Evolutionary conservation across 2,888 invertebrate species (phyloP), one percentile per base, ranked within the genome.

Genomic region (Lycia hirtaria): DNA sequence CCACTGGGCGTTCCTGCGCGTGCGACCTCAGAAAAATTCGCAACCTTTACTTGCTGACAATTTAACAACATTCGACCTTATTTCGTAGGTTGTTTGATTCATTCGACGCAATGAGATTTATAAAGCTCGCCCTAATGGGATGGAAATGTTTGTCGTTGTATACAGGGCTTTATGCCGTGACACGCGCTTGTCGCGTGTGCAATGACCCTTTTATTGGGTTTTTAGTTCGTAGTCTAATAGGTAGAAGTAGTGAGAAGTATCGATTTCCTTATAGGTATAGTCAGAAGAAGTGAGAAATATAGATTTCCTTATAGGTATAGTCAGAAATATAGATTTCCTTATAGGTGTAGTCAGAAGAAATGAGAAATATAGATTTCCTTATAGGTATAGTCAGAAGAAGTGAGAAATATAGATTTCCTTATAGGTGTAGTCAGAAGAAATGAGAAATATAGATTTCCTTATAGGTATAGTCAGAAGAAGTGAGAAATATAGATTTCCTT

Each of bases 121-220:
- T 15, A 15, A 10, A 10, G 9, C 33, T 22, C 12, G 47, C 24
- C 24, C 35, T 47, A 47, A 35, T 47, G 47, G 35, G 17, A 15
- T 35, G 47, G 47, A 47, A 73, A 71, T 69, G 72, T 72, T 62
- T 67, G 71, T 40, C 64, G 63, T 69, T 71, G 74, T 73, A 77
- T 68, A 69, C 67, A 65, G 72, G 65, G 62, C 72, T 54, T 57
- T 64, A 55, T 47, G 56, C 50, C 38, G 35, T 45, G 75, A 63
- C 87, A 83, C 87, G 88, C 83, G 86, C 55, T 51, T 51, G 83
- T 60, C 87, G 81, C 87, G 90, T 88, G 88, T 72, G 78, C 67
- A 76, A 66, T 72, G 69, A 72, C 78, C 78, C 76, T 80, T 76
- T 80, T 74, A 78, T 76, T 73, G 72, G 68, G 76, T 75, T 81